Percentiles rank a stretch among this genome's conserved stretches.
These are phyloP conservation scores for Acholoe squamosa DNA, from an alignment of 2,888 invertebrate genomes.

Conservation along the genomic window DNA sequence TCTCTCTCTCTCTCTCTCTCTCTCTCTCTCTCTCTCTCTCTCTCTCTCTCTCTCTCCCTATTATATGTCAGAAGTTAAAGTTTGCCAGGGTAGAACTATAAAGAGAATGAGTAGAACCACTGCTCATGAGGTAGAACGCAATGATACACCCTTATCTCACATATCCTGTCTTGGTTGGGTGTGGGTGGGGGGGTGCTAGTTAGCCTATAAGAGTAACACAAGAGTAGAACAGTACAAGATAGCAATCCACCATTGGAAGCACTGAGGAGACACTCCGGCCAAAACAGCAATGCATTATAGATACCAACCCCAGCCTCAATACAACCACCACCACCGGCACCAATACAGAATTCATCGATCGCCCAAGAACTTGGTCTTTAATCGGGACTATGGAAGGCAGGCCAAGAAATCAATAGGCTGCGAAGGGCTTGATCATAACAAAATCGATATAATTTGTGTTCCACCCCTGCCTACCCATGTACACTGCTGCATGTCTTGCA, in stretches of 20 bases:
- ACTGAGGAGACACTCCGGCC: background rate
- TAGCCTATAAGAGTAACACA: background rate
- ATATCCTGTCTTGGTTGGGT: too few relatives aligned
- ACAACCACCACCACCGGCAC: background rate
- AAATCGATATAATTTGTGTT: conserved; percentile 37
- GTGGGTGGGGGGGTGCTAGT: background rate
- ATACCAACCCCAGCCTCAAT: background rate
- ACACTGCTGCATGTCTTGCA: background rate
- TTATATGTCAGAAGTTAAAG: too few relatives aligned
- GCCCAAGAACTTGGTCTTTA: conserved; percentile 3
- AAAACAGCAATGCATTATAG: conserved; percentile 18
- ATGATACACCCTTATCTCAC: too few relatives aligned
- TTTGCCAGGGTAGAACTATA: too few relatives aligned
- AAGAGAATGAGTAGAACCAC: too few relatives aligned
- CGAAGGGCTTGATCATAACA: background rate
- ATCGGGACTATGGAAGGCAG: conserved; percentile 9
- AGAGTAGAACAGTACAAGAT: background rate
- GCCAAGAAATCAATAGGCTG: background rate
- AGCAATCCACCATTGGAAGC: background rate
- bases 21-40: too few relatives aligned
- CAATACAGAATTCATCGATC: conserved; percentile 16
- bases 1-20: too few relatives aligned
- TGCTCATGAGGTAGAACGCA: too few relatives aligned
- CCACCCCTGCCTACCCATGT: background rate
- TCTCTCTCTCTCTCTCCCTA: too few relatives aligned